Evolutionary conservation across 2,113 vertebrate species (phyloP).

Genomic region (Siniperca chuatsi): DNA sequence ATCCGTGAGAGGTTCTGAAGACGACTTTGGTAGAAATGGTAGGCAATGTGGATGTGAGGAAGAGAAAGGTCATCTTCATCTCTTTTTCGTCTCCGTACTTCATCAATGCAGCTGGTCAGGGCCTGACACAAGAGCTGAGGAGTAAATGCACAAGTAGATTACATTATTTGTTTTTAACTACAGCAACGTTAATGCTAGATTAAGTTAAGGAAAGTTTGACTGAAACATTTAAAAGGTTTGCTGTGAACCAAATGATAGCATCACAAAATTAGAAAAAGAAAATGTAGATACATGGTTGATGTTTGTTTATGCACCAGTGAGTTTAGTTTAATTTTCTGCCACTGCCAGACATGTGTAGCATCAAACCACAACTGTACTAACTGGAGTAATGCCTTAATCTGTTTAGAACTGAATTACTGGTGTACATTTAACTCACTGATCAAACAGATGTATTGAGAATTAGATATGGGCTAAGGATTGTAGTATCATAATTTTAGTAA

Average conservation of each 20-base stretch:
- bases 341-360: too few species aligned
- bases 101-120: constrained; percentile 36
- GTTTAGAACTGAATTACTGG: too few species aligned
- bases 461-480: too few species aligned
- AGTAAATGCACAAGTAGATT: background rate
- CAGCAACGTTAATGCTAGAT: background rate
- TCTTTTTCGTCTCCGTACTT: constrained; percentile 21
- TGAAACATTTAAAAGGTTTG: background rate
- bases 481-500: too few species aligned
- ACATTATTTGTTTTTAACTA: background rate
- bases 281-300: background rate
- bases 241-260: background rate
- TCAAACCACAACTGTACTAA: too few species aligned
- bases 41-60: constrained; percentile 38
- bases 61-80: constrained; percentile 20
- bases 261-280: background rate
- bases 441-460: too few species aligned
- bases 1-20: constrained; percentile 56
- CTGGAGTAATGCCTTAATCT: too few species aligned
- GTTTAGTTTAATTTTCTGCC: too few species aligned
- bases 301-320: background rate
- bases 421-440: too few species aligned
- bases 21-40: constrained; percentile 37
- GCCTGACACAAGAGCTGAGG: constrained; percentile 45
- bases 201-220: background rate